Evolutionary conservation across 2,797 vertebrate species (phyloP).

Genomic region (Enteromius paludinosus): DNA sequence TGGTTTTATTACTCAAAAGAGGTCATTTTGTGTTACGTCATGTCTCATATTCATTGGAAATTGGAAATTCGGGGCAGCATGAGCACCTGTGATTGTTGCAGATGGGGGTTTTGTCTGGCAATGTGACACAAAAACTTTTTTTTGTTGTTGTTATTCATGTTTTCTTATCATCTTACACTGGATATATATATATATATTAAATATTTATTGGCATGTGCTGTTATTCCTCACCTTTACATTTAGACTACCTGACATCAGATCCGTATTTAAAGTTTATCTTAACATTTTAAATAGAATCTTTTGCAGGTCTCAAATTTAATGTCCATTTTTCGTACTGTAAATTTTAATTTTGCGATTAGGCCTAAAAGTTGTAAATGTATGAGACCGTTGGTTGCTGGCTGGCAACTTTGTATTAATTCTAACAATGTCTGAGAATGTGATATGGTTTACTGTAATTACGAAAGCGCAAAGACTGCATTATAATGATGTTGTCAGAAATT

Average conservation of each 20-base stretch:
- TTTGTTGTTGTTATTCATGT: background rate
- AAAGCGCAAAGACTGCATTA: too few relatives aligned
- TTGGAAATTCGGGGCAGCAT: background rate
- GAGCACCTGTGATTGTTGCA: background rate
- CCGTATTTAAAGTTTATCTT: background rate
- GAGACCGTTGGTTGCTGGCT: background rate
- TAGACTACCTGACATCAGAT: background rate
- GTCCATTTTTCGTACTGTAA: background rate
- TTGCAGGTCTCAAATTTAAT: background rate
- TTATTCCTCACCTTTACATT: background rate
- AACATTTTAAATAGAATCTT: background rate
- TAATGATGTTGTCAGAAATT: slow-evolving; percentile 6
- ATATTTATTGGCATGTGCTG: background rate
- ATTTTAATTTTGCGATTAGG: background rate
- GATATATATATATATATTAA: background rate
- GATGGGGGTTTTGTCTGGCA: background rate
- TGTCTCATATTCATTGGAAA: slow-evolving; percentile 8
- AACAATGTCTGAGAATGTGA: background rate
- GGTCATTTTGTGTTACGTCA: slow-evolving; percentile 9
- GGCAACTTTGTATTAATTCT: background rate
- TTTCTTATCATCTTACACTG: background rate
- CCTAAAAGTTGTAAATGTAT: background rate
- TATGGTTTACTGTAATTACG: background rate
- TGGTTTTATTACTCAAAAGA: background rate
- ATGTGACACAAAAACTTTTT: background rate